These are phyloP conservation scores for Cheumatopsyche charites DNA, from an alignment of 1,140 invertebrate genomes.

Conservation along the genomic window DNA sequence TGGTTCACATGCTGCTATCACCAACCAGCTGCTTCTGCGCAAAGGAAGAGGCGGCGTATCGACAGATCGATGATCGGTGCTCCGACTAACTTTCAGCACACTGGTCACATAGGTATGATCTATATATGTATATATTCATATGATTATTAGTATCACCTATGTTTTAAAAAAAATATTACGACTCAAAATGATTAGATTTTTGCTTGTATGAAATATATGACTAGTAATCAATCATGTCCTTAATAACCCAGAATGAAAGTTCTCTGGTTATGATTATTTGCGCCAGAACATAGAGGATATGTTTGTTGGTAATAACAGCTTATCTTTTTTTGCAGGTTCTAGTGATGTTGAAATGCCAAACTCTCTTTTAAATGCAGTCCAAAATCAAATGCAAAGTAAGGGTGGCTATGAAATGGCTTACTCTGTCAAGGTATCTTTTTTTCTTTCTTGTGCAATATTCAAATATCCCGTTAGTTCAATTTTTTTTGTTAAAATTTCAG, in stretches of 20 bases:
- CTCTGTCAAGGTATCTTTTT: slow-evolving; percentile 57
- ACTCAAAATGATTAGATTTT: no score
- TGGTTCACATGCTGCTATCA: slow-evolving; percentile 85
- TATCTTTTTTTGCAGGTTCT: slow-evolving; percentile 65
- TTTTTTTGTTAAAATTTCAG: slow-evolving; percentile 30
- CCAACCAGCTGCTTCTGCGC: slow-evolving; percentile 63
- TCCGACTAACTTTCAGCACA: slow-evolving; percentile 91
- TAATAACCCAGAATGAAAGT: no score
- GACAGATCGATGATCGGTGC: slow-evolving; percentile 91
- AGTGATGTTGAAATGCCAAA: slow-evolving; percentile 79
- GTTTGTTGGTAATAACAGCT: no score
- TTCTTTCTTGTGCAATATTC: no score
- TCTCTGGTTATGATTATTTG: no score
- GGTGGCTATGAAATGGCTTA: slow-evolving; percentile 78
- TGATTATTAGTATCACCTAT: no score
- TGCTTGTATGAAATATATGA: no score
- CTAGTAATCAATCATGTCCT: no score
- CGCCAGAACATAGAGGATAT: no score
- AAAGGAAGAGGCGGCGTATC: slow-evolving; percentile 74
- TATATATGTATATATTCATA: no score
- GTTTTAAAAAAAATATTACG: no score
- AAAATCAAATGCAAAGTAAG: slow-evolving; percentile 88
- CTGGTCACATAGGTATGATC: slow-evolving; percentile 70
- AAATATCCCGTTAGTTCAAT: not conserved
- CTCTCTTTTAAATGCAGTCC: slow-evolving; percentile 75